Evolutionary conservation across 2,113 vertebrate genomes (phyloP).

Genomic region (Hepsetus odoe): DNA sequence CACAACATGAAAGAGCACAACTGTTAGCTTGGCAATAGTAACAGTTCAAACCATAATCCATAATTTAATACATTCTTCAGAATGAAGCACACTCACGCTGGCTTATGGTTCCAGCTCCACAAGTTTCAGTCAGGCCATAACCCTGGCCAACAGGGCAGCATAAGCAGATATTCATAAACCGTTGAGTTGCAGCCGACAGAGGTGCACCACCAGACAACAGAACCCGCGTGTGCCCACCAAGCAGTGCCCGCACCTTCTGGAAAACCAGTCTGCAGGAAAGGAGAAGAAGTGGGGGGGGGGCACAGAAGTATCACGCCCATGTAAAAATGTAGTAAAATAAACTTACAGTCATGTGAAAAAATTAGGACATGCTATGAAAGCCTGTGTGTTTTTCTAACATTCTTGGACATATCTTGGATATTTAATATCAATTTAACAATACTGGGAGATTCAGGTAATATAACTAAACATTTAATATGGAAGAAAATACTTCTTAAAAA

Average conservation of each 20-base stretch:
- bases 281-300: not conserved
- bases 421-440: no score
- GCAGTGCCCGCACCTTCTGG: slow-evolving; percentile 84
- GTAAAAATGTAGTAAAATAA: not conserved
- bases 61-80: no score
- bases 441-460: no score
- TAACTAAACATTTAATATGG: no score
- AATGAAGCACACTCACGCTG: slow-evolving; percentile 76
- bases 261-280: slow-evolving; percentile 90
- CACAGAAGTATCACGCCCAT: not conserved
- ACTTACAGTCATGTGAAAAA: not conserved
- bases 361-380: no score
- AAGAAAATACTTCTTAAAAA: no score
- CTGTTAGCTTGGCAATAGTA: no score
- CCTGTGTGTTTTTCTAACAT: no score
- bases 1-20: no score
- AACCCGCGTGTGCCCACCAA: slow-evolving; percentile 86
- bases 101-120: slow-evolving; percentile 88
- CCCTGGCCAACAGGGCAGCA: slow-evolving; percentile 96
- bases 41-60: no score
- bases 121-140: slow-evolving; percentile 92
- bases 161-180: slow-evolving; percentile 98
- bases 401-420: no score
- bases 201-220: slow-evolving; percentile 92
- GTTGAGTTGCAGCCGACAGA: slow-evolving; percentile 88